Conservation (phyloP, 1,140 invertebrate species). For the Sarcophaga peregrina region DNA sequence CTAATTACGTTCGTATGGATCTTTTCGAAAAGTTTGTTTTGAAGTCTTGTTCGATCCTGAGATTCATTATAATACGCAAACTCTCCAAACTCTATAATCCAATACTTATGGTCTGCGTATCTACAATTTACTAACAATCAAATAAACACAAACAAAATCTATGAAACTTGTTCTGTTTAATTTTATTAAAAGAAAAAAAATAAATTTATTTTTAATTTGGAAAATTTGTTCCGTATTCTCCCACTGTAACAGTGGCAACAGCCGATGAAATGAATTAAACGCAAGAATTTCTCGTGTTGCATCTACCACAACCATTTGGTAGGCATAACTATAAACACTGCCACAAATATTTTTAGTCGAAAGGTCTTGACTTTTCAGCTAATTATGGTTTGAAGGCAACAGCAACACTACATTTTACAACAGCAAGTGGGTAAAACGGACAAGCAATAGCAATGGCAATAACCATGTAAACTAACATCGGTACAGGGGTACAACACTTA, state of each 20-base stretch:
- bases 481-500: background rate
- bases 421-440: background rate
- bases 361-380: slow-evolving; percentile 40
- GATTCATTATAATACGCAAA: no score
- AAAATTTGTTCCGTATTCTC: background rate
- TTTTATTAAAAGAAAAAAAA: no score
- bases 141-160: no score
- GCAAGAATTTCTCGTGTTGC: background rate
- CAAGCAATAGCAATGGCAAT: background rate
- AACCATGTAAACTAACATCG: background rate
- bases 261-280: slow-evolving; percentile 8
- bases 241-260: background rate
- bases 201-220: no score
- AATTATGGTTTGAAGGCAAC: slow-evolving; percentile 34
- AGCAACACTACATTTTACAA: no score
- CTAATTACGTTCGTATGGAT: no score
- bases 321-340: background rate
- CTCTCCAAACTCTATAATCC: no score
- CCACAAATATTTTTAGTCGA: slow-evolving; percentile 36
- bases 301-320: background rate
- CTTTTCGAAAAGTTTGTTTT: no score
- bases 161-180: no score
- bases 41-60: no score
- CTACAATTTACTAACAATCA: no score
- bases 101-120: no score